Base-by-base conservation (phyloP, 2,113 vertebrate species). In the Sturnus vulgaris region DNA sequence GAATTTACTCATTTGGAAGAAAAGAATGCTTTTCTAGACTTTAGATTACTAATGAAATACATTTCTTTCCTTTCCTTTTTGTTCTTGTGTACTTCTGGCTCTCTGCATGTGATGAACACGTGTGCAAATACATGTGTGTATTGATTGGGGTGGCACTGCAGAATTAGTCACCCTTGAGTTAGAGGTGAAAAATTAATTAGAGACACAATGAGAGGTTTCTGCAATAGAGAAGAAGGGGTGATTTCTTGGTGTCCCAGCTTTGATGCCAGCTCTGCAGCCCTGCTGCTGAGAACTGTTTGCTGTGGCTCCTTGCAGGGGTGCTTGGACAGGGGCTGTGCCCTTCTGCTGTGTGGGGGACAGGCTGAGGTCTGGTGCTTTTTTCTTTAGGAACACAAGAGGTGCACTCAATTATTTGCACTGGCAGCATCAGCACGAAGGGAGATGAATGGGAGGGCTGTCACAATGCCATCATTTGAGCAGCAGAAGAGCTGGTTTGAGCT, bases 101-200 rank as follows among this genome's bases (percentile, higher is more conserved):
- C 47, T 12, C 20, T 71, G 27, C 44, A 9, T 7, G 33, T 12
- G 61, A 76, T 39, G 35, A 71, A 82, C 39, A 44, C 4, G 2
- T 40, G 40, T 6, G 0, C 12, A 61, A 72, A 86, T 15, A 35
- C 46, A 42, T 2, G 0, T 0, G 19, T 47, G 35, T 28, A 47
- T 46, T 4, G 6, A 28, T 33, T 1, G 0, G 12, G 44, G 52
- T n/a, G 55, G 24, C 28, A 21, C 1, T 49, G 42, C 30, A 57
- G 69, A 55, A 40, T 75, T 46, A 61, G 60, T 57, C 60, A 82
- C 30, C 10, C 2, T 33, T 60, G 65, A 93, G 46, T 37, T 78
- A 87, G 73, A 79, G 28, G n/a, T 35, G 55, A 75, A 84, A 66
- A 72, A 72, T 56, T 39, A 39, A 63, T 53, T 56, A 75, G 30